phyloP scores from a whole-genome alignment of 2,888 invertebrate species.

The Portevinia maculata region DNA sequence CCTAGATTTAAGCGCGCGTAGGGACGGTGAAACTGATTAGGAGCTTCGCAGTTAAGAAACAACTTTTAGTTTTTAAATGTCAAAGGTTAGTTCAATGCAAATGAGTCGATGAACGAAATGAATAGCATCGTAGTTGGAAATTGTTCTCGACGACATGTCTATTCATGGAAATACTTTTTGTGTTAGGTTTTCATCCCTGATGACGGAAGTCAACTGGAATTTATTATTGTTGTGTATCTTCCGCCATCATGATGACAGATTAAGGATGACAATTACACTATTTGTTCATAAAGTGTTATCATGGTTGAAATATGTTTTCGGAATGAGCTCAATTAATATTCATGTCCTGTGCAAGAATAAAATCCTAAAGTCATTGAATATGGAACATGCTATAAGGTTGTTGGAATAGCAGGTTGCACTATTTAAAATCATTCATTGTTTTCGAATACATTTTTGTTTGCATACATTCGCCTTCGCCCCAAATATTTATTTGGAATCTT shows the following conservation, averaged over 20 bases:
- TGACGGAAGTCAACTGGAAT: conserved; percentile 18
- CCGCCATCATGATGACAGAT: background rate
- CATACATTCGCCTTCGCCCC: too few species aligned
- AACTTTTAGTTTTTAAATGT: conserved; percentile 14
- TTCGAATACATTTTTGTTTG: background rate
- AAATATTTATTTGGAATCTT: too few species aligned
- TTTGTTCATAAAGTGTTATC: background rate
- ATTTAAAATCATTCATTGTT: background rate
- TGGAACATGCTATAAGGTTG: too few species aligned
- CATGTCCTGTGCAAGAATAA: too few species aligned
- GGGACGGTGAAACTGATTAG: conserved; percentile 2
- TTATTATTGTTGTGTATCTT: background rate
- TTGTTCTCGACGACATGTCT: background rate
- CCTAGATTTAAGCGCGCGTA: too few species aligned
- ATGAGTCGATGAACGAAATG: background rate
- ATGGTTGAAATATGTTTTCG: background rate
- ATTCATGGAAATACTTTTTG: background rate
- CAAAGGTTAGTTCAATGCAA: conserved; percentile 12
- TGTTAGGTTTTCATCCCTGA: background rate
- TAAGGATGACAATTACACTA: too few species aligned
- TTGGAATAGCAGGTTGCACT: too few species aligned
- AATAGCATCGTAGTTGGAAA: background rate
- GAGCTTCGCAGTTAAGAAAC: conserved; percentile 9
- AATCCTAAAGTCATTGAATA: too few species aligned
- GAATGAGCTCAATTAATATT: too few species aligned